These are phyloP conservation scores for Tichodroma muraria DNA, from an alignment of 2,113 vertebrate genomes.

Conservation along the genomic window DNA sequence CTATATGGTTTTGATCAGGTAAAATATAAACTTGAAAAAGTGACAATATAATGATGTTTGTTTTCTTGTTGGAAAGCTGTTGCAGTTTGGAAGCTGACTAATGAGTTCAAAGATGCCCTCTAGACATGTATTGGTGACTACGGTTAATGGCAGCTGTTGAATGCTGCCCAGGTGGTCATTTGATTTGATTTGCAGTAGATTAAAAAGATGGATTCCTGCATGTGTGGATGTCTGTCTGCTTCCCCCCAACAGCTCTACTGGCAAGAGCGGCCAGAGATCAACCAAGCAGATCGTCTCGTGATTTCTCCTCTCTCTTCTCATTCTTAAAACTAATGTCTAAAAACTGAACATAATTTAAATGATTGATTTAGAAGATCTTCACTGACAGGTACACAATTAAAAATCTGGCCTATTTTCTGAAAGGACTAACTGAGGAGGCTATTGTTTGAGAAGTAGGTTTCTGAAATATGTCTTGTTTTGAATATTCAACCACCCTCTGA, in stretches of 20 bases:
- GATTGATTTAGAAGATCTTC: background rate
- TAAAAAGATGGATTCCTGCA: background rate
- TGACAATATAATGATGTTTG: background rate
- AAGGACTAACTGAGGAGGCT: background rate
- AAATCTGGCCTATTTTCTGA: background rate
- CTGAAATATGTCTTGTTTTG: background rate
- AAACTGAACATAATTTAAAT: background rate
- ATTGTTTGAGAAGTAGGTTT: background rate
- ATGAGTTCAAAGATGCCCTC: background rate
- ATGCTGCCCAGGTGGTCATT: background rate
- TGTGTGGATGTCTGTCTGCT: background rate
- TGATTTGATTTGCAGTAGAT: background rate
- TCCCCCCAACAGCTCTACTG: background rate
- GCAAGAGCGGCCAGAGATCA: background rate
- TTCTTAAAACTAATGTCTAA: background rate
- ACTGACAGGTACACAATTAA: background rate
- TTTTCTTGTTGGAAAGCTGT: background rate
- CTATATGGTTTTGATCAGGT: background rate
- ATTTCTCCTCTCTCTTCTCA: background rate
- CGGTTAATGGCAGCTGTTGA: background rate
- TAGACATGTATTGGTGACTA: background rate
- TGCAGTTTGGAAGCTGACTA: background rate
- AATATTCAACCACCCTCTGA: background rate
- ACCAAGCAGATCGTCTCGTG: fast-evolving
- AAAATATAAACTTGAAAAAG: background rate